Evolutionary conservation across 92 coral and sea anemone genomes (phyloP).

Genomic region (Epizoanthus stellaris): DNA sequence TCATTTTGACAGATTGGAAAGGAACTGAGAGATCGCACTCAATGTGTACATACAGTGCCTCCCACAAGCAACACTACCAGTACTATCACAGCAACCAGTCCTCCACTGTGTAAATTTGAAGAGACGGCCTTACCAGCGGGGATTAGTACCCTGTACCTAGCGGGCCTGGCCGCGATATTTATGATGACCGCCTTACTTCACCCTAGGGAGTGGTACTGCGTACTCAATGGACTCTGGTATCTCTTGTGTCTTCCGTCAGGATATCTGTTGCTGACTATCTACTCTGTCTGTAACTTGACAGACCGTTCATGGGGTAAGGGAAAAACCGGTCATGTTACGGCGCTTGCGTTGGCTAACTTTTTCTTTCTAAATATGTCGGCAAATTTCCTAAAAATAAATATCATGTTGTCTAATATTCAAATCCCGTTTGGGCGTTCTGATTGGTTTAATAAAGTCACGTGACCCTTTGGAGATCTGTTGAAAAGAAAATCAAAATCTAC

Average conservation of each 20-base stretch:
- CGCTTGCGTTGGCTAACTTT: no score
- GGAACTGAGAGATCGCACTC: constrained; percentile 18
- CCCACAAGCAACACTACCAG: neutral
- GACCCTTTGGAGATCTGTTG: no score
- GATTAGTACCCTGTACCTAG: constrained; percentile 78
- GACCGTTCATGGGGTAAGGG: constrained; percentile 76
- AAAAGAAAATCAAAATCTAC: no score
- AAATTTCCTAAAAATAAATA: no score
- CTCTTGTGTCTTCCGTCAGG: constrained; percentile 73
- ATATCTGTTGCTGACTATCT: constrained; percentile 58
- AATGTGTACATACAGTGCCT: neutral
- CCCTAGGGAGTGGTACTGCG: constrained; percentile 78
- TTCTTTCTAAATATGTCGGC: no score
- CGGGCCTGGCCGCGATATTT: constrained; percentile 73
- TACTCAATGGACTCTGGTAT: constrained; percentile 91
- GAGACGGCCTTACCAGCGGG: constrained; percentile 61
- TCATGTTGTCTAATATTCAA: no score
- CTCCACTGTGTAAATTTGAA: neutral
- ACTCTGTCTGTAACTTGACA: constrained; percentile 61
- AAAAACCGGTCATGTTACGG: no score
- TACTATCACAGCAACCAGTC: neutral
- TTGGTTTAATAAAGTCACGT: no score
- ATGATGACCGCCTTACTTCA: constrained; percentile 78
- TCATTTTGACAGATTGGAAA: constrained; percentile 27
- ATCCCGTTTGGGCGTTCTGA: no score